phyloP scores from a whole-genome alignment of 2,888 invertebrate species.

The Tetanocera ferruginea region DNA sequence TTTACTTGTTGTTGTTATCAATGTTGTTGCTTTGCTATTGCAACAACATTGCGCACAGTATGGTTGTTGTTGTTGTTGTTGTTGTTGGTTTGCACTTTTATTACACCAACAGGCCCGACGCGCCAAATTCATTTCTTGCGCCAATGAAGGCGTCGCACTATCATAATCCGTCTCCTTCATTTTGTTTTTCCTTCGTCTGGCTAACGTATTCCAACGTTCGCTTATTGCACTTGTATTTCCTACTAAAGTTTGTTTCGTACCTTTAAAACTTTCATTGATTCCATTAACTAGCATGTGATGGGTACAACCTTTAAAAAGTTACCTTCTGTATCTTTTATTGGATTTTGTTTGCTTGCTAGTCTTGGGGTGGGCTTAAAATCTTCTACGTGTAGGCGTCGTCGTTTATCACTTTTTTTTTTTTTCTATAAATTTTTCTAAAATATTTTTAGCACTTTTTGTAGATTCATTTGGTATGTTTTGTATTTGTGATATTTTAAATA shows the following conservation, averaged over 20 bases:
- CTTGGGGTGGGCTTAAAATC: not conserved
- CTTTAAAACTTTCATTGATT: constrained; percentile 24
- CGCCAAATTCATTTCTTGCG: constrained; percentile 79
- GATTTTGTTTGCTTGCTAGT: not conserved
- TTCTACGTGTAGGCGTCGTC: not conserved
- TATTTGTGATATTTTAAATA: constrained; percentile 35
- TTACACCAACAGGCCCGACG: constrained; percentile 77
- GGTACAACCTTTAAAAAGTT: no score
- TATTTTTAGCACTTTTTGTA: not conserved
- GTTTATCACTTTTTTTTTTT: not conserved
- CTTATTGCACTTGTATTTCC: constrained; percentile 15
- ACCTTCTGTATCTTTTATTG: not conserved
- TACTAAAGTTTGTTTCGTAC: not conserved
- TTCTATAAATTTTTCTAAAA: not conserved
- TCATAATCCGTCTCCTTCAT: constrained; percentile 55
- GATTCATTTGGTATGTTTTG: not conserved
- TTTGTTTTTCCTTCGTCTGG: constrained; percentile 27
- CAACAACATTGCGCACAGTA: constrained; percentile 1
- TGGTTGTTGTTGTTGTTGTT: not conserved
- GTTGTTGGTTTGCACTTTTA: not conserved
- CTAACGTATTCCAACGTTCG: constrained; percentile 2
- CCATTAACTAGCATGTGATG: constrained; percentile 28
- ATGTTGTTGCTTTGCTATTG: not conserved
- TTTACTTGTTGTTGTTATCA: not conserved
- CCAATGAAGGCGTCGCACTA: constrained; percentile 70